Conservation (phyloP, 1,140 invertebrate species). For the Homalodisca vitripennis region DNA sequence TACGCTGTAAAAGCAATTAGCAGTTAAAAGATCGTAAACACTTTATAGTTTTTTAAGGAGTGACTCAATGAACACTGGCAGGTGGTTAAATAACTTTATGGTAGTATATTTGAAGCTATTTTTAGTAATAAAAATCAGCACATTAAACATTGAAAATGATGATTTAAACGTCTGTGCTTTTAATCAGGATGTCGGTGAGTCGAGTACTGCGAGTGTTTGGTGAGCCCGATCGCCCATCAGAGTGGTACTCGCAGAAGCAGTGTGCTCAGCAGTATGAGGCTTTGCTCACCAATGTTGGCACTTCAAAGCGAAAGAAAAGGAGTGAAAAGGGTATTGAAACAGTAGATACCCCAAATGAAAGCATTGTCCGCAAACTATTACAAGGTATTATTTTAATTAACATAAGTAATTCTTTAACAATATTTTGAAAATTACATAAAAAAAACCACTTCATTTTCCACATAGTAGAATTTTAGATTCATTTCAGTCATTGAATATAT, state of each 20-base stretch:
- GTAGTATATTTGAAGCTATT: background rate
- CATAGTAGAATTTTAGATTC: too few species aligned
- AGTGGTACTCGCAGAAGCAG: conserved; percentile 92
- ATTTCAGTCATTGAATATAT: too few species aligned
- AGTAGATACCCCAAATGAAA: conserved; percentile 74
- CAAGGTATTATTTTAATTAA: conserved; percentile 43
- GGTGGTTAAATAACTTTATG: background rate
- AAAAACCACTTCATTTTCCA: too few species aligned
- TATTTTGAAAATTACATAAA: background rate
- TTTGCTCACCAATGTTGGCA: conserved; percentile 80
- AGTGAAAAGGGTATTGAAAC: conserved; percentile 52
- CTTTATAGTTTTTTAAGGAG: conserved; percentile 8
- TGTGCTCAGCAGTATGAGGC: conserved; percentile 88
- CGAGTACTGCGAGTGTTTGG: conserved; percentile 68
- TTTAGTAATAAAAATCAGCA: background rate
- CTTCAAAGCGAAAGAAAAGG: conserved; percentile 83
- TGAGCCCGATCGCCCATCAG: conserved; percentile 71
- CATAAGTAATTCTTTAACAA: background rate
- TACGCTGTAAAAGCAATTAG: too few species aligned
- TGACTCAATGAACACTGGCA: background rate
- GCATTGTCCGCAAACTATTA: conserved; percentile 74
- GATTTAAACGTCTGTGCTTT: conserved; percentile 27
- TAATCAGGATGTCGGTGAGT: conserved; percentile 75
- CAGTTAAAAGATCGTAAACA: too few species aligned
- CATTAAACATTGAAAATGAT: background rate